Percentiles rank a stretch among this genome's conserved stretches.
Conservation (phyloP, 2,888 invertebrate species). For the Phytoseiulus persimilis region DNA sequence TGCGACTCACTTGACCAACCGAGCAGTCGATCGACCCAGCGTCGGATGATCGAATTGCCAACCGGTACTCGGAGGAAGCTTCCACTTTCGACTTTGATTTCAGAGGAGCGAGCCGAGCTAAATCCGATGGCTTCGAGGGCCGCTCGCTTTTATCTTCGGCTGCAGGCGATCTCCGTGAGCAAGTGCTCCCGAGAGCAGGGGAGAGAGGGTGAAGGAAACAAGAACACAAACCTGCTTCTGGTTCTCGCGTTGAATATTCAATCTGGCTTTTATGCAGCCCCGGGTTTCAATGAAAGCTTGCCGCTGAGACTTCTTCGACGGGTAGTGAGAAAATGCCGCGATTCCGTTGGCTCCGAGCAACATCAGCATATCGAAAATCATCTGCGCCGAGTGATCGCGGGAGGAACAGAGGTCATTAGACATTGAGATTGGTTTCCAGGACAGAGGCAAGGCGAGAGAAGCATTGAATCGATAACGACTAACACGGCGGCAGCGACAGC, state of each 20-base stretch:
- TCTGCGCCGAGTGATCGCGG: conserved; percentile 52
- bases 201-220: neutral
- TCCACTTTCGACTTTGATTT: neutral
- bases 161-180: neutral
- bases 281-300: conserved; percentile 89
- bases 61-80: neutral
- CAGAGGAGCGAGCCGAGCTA: neutral
- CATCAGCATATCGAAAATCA: conserved; percentile 61
- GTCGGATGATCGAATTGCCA: neutral
- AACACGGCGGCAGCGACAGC: neutral
- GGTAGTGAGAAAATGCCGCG: conserved; percentile 81
- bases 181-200: too few relatives aligned
- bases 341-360: conserved; percentile 70
- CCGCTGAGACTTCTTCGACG: conserved; percentile 77
- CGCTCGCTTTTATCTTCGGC: too few relatives aligned
- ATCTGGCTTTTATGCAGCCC: conserved; percentile 79
- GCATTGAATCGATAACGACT: neutral
- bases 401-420: neutral
- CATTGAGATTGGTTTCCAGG: neutral
- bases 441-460: neutral
- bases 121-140: neutral
- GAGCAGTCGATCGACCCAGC: neutral
- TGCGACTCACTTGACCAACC: neutral
- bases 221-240: conserved; percentile 71
- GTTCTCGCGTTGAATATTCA: conserved; percentile 82